These are phyloP conservation scores for Drosophila aldrichi DNA, from an alignment of 2,888 invertebrate species.

Conservation along the genomic window DNA sequence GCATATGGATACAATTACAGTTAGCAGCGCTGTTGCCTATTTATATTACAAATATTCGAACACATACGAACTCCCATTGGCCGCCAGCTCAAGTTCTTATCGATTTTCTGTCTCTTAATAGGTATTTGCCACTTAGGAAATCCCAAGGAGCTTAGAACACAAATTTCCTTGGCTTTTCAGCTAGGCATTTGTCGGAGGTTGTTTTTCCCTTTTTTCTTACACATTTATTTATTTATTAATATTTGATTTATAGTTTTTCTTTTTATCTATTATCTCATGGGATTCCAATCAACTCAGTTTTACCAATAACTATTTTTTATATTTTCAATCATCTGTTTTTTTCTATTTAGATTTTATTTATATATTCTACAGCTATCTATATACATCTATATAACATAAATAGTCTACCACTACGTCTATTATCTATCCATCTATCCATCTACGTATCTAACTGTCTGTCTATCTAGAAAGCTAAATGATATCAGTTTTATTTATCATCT, in stretches of 20 bases:
- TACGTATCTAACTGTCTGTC: not conserved
- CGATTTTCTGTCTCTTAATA: constrained; percentile 2
- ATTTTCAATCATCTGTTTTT: too few species aligned
- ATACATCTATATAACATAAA: not conserved
- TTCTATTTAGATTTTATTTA: too few species aligned
- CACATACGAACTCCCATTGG: constrained; percentile 5
- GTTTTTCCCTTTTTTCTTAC: not conserved
- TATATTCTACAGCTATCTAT: too few species aligned
- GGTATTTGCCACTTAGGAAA: not conserved
- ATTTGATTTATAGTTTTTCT: not conserved
- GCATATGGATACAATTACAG: constrained; percentile 71
- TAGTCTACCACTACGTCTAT: not conserved
- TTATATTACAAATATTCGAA: not conserved
- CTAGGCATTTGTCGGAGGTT: too few species aligned
- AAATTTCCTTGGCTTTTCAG: not conserved
- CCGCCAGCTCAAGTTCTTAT: not conserved
- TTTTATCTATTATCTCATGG: not conserved
- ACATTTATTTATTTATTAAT: not conserved
- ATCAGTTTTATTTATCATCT: too few species aligned
- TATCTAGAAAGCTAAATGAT: too few species aligned
- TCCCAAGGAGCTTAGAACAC: not conserved
- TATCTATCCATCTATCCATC: not conserved
- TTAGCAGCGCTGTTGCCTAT: constrained; percentile 34
- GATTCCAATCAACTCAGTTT: too few species aligned
- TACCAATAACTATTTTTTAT: too few species aligned